These are phyloP conservation scores for Cyclina sinensis DNA, from an alignment of 1,140 invertebrate genomes.

Conservation along the genomic window DNA sequence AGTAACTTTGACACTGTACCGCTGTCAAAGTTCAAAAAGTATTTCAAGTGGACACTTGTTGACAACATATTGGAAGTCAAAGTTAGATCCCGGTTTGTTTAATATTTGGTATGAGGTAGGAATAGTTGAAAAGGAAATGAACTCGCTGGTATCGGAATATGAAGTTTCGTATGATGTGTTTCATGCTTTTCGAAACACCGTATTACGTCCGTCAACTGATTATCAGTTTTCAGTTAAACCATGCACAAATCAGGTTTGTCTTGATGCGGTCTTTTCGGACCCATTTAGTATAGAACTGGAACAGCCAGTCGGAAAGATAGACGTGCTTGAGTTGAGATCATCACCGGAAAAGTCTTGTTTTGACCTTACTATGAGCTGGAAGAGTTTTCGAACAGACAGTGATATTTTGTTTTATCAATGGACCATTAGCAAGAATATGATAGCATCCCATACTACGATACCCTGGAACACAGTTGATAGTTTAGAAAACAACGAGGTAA, in stretches of 20 bases:
- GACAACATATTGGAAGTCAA: neutral
- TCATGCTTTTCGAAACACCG: neutral
- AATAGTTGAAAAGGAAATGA: neutral
- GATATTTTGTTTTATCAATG: conserved; percentile 7
- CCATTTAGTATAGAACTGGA: neutral
- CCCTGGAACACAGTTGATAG: neutral
- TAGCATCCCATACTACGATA: neutral
- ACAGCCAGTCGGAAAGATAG: neutral
- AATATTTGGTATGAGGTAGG: neutral
- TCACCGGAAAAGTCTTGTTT: too few relatives aligned
- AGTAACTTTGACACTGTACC: too few relatives aligned
- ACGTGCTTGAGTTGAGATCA: neutral
- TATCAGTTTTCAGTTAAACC: neutral
- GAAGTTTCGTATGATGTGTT: neutral
- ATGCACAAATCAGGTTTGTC: neutral
- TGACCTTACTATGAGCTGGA: neutral
- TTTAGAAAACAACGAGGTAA: neutral
- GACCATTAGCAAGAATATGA: neutral
- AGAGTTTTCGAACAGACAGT: neutral
- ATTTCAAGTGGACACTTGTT: neutral
- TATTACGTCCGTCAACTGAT: neutral
- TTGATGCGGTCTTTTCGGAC: neutral
- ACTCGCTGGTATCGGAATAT: neutral
- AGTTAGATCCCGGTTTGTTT: neutral
- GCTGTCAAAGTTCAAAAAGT: too few relatives aligned